Percentiles rank a stretch among this genome's conserved stretches.
Evolutionary conservation across 2,797 vertebrate genomes (phyloP).

Genomic region (Potorous gilbertii): DNA sequence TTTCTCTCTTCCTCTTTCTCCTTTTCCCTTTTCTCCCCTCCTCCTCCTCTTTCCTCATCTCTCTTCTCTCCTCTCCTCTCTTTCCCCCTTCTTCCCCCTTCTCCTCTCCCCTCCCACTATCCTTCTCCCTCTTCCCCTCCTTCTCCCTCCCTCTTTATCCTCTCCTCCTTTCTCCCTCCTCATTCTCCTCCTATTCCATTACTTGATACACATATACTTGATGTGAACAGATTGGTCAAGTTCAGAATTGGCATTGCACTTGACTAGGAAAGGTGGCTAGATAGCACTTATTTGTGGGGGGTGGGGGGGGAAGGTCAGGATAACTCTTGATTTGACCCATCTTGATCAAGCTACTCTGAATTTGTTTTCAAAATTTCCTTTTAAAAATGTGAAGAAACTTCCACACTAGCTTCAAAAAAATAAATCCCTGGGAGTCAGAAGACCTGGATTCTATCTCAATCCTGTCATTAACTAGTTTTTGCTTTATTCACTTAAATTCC

Average conservation of each 20-base stretch:
- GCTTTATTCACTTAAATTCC: background rate
- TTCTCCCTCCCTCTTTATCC: too few relatives aligned
- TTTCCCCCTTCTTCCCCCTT: background rate
- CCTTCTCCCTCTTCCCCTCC: background rate
- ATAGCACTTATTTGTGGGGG: background rate
- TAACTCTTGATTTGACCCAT: background rate
- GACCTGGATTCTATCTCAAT: background rate
- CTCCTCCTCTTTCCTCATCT: background rate
- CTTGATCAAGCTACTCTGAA: background rate
- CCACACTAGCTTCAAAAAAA: background rate
- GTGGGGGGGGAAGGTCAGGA: background rate
- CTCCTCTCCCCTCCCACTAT: background rate
- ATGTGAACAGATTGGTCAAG: background rate
- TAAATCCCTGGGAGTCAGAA: background rate
- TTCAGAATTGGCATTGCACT: background rate
- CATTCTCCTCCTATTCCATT: background rate
- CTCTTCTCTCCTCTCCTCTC: background rate
- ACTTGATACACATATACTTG: background rate
- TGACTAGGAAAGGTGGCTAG: background rate
- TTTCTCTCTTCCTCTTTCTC: too few relatives aligned
- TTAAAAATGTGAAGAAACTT: background rate
- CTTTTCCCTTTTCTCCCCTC: background rate
- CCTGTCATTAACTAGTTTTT: background rate
- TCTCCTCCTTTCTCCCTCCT: too few relatives aligned
- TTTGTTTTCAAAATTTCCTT: background rate